phyloP scores from a whole-genome alignment of 2,797 vertebrate species.

The Masticophis lateralis region DNA sequence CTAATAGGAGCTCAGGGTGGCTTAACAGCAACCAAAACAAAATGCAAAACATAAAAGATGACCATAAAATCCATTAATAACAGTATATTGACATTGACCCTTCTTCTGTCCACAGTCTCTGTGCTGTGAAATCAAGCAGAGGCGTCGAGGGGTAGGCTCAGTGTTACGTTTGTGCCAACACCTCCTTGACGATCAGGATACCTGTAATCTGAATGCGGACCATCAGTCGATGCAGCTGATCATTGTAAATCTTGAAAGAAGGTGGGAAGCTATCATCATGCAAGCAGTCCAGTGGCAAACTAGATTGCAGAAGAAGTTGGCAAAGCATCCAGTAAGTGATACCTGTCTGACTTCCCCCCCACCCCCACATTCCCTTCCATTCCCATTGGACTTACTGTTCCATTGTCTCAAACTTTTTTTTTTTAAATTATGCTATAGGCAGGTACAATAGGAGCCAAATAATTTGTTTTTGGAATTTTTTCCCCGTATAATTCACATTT shows the following conservation, averaged over 20 bases:
- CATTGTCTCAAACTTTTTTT: constrained; percentile 11
- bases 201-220: constrained; percentile 76
- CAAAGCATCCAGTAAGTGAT: constrained; percentile 80
- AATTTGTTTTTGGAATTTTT: constrained; percentile 9
- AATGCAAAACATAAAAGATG: neutral
- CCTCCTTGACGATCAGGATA: constrained; percentile 86
- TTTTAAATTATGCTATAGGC: neutral
- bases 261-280: constrained; percentile 98
- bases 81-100: constrained; percentile 13
- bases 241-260: constrained; percentile 92
- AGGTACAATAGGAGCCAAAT: constrained; percentile 24
- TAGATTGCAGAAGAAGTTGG: constrained; percentile 81
- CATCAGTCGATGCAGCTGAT: constrained; percentile 88
- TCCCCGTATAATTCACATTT: constrained; percentile 2
- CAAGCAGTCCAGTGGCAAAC: constrained; percentile 97
- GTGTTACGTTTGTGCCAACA: constrained; percentile 90
- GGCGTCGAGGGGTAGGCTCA: constrained; percentile 85
- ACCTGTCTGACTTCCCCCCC: neutral
- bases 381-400: constrained; percentile 3
- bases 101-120: constrained; percentile 78
- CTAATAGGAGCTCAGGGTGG: neutral
- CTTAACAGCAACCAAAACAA: neutral
- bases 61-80: neutral
- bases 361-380: constrained; percentile 10
- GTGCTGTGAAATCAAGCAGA: constrained; percentile 86